phyloP scores from a whole-genome alignment of 2,888 invertebrate genomes.

The Drosophila ezoana region DNA sequence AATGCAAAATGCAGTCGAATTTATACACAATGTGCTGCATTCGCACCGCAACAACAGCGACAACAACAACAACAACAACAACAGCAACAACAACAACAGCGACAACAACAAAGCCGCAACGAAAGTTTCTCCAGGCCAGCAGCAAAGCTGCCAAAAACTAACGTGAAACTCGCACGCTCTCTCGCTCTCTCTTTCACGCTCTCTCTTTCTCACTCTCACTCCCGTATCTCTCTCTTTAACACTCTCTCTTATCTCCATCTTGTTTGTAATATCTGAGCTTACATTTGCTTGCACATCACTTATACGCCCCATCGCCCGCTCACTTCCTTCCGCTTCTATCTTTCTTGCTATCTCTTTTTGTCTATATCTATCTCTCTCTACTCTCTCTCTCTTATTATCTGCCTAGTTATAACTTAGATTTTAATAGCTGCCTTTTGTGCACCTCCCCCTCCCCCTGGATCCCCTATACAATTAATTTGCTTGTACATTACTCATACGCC shows the following conservation, averaged over 20 bases:
- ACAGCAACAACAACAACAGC: conserved; percentile 39
- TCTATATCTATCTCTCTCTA: neutral
- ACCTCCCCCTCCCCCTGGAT: too few relatives aligned
- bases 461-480: conserved; percentile 24
- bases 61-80: conserved; percentile 45
- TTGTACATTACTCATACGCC: conserved; percentile 30
- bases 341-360: neutral
- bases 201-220: conserved; percentile 1
- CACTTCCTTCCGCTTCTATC: too few relatives aligned
- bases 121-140: conserved; percentile 58
- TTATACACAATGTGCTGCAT: conserved; percentile 57
- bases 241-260: too few relatives aligned
- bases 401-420: conserved; percentile 28
- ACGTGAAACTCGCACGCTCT: conserved; percentile 27
- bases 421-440: conserved; percentile 36
- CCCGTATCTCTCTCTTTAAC: neutral
- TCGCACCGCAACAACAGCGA: conserved; percentile 43
- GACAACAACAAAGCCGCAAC: conserved; percentile 34
- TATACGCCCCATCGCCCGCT: too few relatives aligned
- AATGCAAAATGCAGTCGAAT: conserved; percentile 74
- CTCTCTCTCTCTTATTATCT: neutral
- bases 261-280: too few relatives aligned
- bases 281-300: too few relatives aligned
- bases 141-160: conserved; percentile 52
- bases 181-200: neutral